phyloP scores from a whole-genome alignment of 2,113 vertebrate species.

The Vombatus ursinus region DNA sequence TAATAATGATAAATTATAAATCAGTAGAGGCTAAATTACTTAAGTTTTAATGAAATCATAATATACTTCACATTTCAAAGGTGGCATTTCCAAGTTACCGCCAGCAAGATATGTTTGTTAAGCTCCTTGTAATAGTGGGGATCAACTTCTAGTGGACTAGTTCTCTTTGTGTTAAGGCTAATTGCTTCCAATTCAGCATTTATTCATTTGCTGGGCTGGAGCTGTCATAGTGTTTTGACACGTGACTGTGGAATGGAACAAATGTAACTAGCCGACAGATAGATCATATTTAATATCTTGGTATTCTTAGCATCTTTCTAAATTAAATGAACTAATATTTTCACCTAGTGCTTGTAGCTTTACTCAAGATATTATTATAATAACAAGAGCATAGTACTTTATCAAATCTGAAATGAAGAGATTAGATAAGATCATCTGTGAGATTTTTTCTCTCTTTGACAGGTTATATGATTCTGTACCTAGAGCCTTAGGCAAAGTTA shows the following conservation, averaged over 20 bases:
- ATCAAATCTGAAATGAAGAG: neutral
- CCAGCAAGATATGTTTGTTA: neutral
- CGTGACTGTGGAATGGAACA: neutral
- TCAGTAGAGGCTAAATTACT: neutral
- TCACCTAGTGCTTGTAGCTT: neutral
- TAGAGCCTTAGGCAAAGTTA: neutral
- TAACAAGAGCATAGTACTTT: neutral
- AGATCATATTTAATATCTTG: neutral
- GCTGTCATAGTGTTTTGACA: neutral
- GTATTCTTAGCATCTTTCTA: neutral
- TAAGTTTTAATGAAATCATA: neutral
- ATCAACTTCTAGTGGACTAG: neutral
- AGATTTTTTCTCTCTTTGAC: neutral
- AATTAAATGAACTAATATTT: neutral
- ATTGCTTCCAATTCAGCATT: neutral
- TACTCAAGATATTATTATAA: neutral
- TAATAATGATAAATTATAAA: neutral
- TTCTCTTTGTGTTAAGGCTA: neutral
- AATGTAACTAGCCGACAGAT: neutral
- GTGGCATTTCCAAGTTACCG: neutral
- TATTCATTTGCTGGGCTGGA: neutral
- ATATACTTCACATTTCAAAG: neutral
- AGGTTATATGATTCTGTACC: neutral
- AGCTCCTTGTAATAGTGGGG: neutral
- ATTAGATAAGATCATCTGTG: neutral